Base-by-base conservation (phyloP, 2,797 vertebrate genomes). In the Benthosema pterotum region DNA sequence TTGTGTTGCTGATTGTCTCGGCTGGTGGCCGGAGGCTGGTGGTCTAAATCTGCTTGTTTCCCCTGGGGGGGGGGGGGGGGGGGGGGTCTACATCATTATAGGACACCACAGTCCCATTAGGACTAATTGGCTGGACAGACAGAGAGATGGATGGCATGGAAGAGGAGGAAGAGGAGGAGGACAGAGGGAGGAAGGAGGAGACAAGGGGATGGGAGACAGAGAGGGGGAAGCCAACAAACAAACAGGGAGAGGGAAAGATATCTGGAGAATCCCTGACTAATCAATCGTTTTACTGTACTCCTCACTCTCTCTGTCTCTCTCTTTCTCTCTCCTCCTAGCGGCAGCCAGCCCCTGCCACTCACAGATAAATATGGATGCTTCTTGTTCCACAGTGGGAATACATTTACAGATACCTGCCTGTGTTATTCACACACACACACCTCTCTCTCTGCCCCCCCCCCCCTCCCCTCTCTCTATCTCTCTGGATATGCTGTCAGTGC, bases 41-140 rank as follows among this genome's bases (percentile, higher is more conserved):
- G 79, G 65, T 85, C 71, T 83, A 80, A 88, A 89, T 91, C 85
- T 87, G 74, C 87, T 89, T 85, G 76, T 85, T 88, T 86, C 87
- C 84, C 28, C 22, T 25, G 22, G 22, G 22, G 2, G 2, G 4
- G 22, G 22, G 22, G 3, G 22, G 22, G 5, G 22, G 22, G 22
- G 12, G 71, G 81, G 71, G 80, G 87, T 60, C 66, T 72, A 69
- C 63, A 69, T 87, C 88, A 86, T 89, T 88, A n/a, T n/a, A 89
- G 85, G 74, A 38, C 81, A 38, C 81, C 80, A 60, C 75, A 62
- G 58, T 82, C 87, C 83, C 86, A 89, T 91, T 89, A 89, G 74
- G 76, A 69, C 70, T 90, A 88, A 90, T 89, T 89, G 84, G 85
- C 76, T 86, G 84, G 77, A 67, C 74, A 85, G 75, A 82, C 65